These are phyloP conservation scores for Adineta ricciae DNA, from an alignment of 2,888 invertebrate species.

Conservation along the genomic window DNA sequence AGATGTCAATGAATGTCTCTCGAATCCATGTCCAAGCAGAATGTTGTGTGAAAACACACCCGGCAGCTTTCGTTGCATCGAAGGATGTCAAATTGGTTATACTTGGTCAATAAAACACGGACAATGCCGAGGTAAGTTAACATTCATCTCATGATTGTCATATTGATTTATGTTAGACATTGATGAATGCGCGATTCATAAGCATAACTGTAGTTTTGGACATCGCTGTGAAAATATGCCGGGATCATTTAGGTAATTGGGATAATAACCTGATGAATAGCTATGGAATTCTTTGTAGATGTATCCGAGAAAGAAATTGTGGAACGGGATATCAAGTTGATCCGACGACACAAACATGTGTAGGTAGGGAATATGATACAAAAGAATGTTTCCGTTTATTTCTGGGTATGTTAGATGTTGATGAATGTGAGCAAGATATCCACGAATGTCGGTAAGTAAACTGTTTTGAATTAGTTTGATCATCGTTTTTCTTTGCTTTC, in stretches of 20 bases:
- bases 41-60: slow-evolving; percentile 32
- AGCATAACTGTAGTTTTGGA: slow-evolving; percentile 30
- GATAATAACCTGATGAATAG: not conserved
- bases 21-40: slow-evolving; percentile 24
- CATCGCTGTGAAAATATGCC: slow-evolving; percentile 33
- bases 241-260: slow-evolving; percentile 22
- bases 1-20: slow-evolving; percentile 33
- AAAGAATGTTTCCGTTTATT: not conserved
- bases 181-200: slow-evolving; percentile 24
- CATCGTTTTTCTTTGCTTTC: not conserved
- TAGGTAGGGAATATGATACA: not conserved
- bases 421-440: slow-evolving; percentile 26
- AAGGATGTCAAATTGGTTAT: slow-evolving; percentile 2
- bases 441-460: slow-evolving; percentile 23
- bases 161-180: slow-evolving; percentile 16
- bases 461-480: not conserved
- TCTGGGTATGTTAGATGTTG: not conserved
- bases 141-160: not conserved
- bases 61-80: slow-evolving; percentile 31
- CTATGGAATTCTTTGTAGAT: not conserved
- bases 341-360: slow-evolving; percentile 25
- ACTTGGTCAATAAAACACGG: not conserved
- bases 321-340: slow-evolving; percentile 33
- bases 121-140: not conserved
- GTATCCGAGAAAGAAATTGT: slow-evolving; percentile 33